These are phyloP conservation scores for Porites australiensis DNA, from an alignment of 64 coral and sea anemone genomes.

Conservation along the genomic window DNA sequence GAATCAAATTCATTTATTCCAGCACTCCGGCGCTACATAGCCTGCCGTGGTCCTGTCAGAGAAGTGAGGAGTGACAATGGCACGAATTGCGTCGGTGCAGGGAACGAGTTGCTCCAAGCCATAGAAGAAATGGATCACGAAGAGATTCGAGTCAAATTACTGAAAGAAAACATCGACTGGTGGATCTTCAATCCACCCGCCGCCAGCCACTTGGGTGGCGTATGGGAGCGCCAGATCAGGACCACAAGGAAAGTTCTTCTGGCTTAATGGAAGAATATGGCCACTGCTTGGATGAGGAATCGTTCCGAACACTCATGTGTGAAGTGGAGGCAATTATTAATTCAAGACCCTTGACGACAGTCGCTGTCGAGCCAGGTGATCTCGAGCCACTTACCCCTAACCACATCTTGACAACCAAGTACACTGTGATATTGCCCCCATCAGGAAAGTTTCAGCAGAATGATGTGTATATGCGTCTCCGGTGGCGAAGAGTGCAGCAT, in stretches of 20 bases:
- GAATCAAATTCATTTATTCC: slow-evolving; percentile 2
- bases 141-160: background rate
- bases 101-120: background rate
- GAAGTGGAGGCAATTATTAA: slow-evolving; percentile 52
- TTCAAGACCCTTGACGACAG: background rate
- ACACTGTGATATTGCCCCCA: background rate
- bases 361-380: background rate
- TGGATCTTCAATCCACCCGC: too few relatives aligned
- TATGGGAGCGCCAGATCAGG: too few relatives aligned
- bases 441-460: background rate
- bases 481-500: background rate
- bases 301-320: background rate
- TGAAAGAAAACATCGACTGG: too few relatives aligned
- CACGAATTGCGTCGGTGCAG: background rate
- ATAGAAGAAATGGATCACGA: background rate
- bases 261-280: slow-evolving; percentile 16
- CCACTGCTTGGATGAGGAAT: slow-evolving; percentile 1
- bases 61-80: background rate
- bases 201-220: too few relatives aligned
- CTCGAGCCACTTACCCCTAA: background rate
- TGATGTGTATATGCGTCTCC: background rate
- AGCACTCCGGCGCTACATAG: slow-evolving; percentile 17
- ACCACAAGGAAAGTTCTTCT: background rate
- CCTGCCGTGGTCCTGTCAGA: slow-evolving; percentile 1
- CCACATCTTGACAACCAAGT: slow-evolving; percentile 21